Evolutionary conservation across 2,797 vertebrate species (phyloP).

Genomic region (Xenops minutus): DNA sequence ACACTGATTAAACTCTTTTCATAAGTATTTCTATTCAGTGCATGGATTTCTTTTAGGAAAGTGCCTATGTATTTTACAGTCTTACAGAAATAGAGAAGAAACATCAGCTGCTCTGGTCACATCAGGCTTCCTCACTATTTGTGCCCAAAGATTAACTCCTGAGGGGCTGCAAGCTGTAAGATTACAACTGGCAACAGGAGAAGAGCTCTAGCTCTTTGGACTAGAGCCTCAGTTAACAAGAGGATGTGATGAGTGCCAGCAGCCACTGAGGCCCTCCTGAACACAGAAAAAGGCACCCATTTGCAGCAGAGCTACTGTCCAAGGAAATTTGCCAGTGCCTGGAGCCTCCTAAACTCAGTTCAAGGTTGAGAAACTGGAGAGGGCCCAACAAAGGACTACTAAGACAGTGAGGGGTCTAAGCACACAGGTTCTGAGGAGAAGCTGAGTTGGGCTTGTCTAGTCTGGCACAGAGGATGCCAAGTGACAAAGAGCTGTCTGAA

Average conservation of each 20-base stretch:
- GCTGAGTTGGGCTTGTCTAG: not conserved
- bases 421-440: not conserved
- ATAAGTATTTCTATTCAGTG: not conserved
- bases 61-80: not conserved
- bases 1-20: not conserved
- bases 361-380: not conserved
- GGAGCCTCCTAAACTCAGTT: not conserved
- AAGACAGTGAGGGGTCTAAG: not conserved
- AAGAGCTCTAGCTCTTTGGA: not conserved
- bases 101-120: not conserved
- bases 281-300: not conserved
- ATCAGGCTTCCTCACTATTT: not conserved
- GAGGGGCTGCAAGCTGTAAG: not conserved
- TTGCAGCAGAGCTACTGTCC: not conserved
- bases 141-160: not conserved
- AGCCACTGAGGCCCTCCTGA: not conserved
- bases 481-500: not conserved
- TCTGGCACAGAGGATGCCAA: not conserved
- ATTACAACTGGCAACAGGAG: not conserved
- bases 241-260: not conserved
- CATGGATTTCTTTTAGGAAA: not conserved
- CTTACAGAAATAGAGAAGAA: not conserved
- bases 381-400: rapidly evolving
- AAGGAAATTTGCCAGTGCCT: not conserved
- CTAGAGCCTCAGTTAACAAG: not conserved